These are phyloP conservation scores for Tiaroga cobitis DNA, from an alignment of 2,797 vertebrate genomes.

Conservation along the genomic window DNA sequence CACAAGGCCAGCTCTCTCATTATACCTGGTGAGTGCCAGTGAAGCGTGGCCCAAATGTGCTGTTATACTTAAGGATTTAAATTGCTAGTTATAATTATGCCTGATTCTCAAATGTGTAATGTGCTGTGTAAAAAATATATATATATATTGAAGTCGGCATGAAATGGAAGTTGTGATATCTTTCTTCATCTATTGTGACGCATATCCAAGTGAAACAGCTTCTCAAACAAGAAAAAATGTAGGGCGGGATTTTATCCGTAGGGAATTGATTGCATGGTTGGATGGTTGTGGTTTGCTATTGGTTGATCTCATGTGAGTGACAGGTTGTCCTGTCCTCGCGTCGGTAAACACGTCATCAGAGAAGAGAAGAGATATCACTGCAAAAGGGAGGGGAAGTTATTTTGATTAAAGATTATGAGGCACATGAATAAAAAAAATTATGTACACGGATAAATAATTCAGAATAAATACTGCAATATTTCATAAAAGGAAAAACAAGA, in stretches of 20 bases:
- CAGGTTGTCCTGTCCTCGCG: too few relatives aligned
- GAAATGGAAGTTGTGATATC: not conserved
- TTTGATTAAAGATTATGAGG: too few relatives aligned
- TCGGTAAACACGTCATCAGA: too few relatives aligned
- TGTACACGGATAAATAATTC: too few relatives aligned
- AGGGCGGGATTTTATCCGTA: not conserved
- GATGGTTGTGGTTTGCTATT: not conserved
- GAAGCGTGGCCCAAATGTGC: not conserved
- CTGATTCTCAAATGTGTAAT: not conserved
- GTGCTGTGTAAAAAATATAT: not conserved
- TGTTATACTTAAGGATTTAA: not conserved
- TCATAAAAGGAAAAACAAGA: too few relatives aligned
- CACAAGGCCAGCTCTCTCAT: not conserved
- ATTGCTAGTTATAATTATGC: not conserved
- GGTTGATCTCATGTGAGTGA: too few relatives aligned
- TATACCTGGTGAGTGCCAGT: not conserved
- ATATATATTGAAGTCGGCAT: not conserved
- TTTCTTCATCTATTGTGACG: too few relatives aligned
- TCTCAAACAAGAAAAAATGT: not conserved
- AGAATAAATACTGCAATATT: too few relatives aligned
- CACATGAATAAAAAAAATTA: too few relatives aligned
- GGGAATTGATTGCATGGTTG: not conserved
- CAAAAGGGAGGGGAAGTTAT: too few relatives aligned
- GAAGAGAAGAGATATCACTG: too few relatives aligned
- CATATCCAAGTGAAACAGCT: not conserved